Base-by-base conservation (phyloP, 2,888 invertebrate species). In the Agelastica alni region DNA sequence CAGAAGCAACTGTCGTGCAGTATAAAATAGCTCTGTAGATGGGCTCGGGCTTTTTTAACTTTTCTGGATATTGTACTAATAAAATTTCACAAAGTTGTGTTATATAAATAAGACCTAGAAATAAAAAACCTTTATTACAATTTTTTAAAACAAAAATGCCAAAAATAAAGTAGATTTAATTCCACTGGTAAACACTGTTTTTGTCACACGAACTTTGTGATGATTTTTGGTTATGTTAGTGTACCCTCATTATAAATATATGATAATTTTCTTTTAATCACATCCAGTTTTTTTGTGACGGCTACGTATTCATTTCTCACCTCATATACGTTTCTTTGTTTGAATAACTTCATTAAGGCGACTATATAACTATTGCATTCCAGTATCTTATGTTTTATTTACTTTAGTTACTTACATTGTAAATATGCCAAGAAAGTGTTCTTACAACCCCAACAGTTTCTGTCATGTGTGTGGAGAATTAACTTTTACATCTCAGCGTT, bases 71-170 rank as follows among this genome's bases (percentile, higher is more conserved):
- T 62, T 88, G 84, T 55, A 85, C 80, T 41, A 93, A 77, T 31
- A 93, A 79, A 58, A 82, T 81, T 74, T 88, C 87, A 70, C 89
- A 87, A 65, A 93, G 80, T 66, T 86, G 79, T 77, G 88, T 86
- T 61, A 93, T 83, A 76, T 87, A 85, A 58, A 83, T 81, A 17
- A 87, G 74, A 18, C 82, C 91, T 82, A 68, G 28, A 76, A 74
- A 20, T 3, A 34, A 12, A 45, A 10, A 12, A 34, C 9, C n/a
- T n/a, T n/a, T n/a, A n/a, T n/a, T n/a, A n/a, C n/a, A n/a, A n/a
- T n/a, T n/a, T n/a, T n/a, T n/a, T n/a, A n/a, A n/a, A n/a, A n/a
- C n/a, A n/a, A n/a, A n/a, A n/a, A n/a, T n/a, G n/a, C n/a, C n/a
- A n/a, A n/a, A n/a, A n/a, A n/a, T n/a, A n/a, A n/a, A n/a, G n/a